Evolutionary conservation across 2,888 invertebrate species (phyloP).

Genomic region (Philopedon plagiatum): DNA sequence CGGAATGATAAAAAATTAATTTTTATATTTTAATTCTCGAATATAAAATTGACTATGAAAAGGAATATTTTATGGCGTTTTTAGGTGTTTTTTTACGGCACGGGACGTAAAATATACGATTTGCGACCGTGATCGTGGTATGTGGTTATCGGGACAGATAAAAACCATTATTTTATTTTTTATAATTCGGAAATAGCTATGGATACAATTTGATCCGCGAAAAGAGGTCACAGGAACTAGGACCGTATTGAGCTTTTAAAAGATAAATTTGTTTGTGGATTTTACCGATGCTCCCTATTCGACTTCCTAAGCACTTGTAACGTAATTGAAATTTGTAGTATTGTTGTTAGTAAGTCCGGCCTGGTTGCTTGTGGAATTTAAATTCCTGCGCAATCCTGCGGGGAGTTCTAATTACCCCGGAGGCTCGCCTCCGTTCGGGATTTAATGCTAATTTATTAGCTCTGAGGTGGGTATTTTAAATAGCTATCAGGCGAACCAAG

Average conservation of each 20-base stretch:
- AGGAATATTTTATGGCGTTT: background rate
- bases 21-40: background rate
- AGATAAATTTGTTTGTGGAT: background rate
- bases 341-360: slow-evolving; percentile 10
- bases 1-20: slow-evolving; percentile 8
- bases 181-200: too few relatives aligned
- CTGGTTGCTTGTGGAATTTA: slow-evolving; percentile 9
- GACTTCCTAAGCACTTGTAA: slow-evolving; percentile 12
- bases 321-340: slow-evolving; percentile 31
- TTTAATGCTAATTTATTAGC: too few relatives aligned
- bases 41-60: background rate
- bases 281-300: slow-evolving; percentile 6
- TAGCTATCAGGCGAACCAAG: too few relatives aligned
- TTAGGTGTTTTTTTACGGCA: background rate
- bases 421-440: too few relatives aligned
- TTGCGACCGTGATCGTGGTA: background rate
- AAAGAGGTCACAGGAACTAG: too few relatives aligned
- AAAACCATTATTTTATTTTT: too few relatives aligned
- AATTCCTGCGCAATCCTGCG: background rate
- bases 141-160: too few relatives aligned
- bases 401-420: slow-evolving; percentile 11
- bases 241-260: too few relatives aligned
- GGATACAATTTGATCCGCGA: too few relatives aligned
- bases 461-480: too few relatives aligned
- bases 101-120: background rate